A percentile compares a stretch with the other conserved stretches of the same genome.
Evolutionary conservation across 2,113 vertebrate species (phyloP).

Genomic region (Nothoprocta pentlandii): DNA sequence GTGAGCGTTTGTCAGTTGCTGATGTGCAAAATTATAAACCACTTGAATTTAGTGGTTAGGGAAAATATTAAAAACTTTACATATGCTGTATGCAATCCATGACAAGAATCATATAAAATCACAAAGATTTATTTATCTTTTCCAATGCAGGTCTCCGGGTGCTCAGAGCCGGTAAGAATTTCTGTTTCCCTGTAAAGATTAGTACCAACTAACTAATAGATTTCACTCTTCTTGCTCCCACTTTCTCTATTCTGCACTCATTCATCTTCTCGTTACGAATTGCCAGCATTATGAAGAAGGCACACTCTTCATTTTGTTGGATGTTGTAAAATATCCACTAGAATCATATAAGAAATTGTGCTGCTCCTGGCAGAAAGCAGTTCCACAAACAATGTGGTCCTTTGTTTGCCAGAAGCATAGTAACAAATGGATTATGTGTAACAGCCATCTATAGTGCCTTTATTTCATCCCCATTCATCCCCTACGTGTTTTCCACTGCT

Average conservation of each 20-base stretch:
- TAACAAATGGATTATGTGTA: slow-evolving; percentile 53
- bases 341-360: slow-evolving; percentile 45
- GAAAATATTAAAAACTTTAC: background rate
- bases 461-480: slow-evolving; percentile 67
- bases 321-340: slow-evolving; percentile 55
- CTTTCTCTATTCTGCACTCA: background rate
- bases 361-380: slow-evolving; percentile 50
- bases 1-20: background rate
- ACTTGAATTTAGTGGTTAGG: background rate
- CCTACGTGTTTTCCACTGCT: slow-evolving; percentile 48
- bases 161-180: background rate
- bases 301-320: background rate
- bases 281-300: background rate
- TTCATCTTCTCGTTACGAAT: slow-evolving; percentile 22
- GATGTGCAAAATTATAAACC: background rate
- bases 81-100: background rate
- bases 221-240: background rate
- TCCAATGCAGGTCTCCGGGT: background rate
- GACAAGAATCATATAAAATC: background rate
- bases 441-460: slow-evolving; percentile 59
- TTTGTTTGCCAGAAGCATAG: slow-evolving; percentile 33
- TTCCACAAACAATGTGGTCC: slow-evolving; percentile 53
- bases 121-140: background rate
- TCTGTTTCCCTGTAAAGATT: background rate
- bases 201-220: background rate